phyloP scores from a whole-genome alignment of 2,888 invertebrate species.

The Tortrix viridana region DNA sequence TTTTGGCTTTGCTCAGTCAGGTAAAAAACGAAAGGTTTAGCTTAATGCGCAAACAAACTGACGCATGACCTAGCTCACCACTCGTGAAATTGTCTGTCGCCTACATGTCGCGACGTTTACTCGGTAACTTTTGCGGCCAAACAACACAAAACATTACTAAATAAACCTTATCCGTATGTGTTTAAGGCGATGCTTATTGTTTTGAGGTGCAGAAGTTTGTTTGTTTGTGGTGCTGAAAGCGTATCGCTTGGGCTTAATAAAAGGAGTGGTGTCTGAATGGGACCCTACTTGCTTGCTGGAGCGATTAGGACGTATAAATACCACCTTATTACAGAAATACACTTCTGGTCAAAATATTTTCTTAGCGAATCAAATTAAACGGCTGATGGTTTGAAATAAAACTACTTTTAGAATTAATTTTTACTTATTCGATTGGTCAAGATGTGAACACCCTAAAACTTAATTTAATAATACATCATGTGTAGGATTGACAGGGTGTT shows the following conservation, averaged over 20 bases:
- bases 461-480: too few species aligned
- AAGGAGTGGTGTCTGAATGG: constrained; percentile 26
- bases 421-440: too few species aligned
- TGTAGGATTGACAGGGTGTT: too few species aligned
- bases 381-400: too few species aligned
- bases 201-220: background rate
- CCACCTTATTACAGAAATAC: too few species aligned
- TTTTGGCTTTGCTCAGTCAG: too few species aligned
- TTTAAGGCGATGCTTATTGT: background rate
- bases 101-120: constrained; percentile 23
- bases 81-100: constrained; percentile 36
- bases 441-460: too few species aligned
- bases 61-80: constrained; percentile 34
- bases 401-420: too few species aligned
- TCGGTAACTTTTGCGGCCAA: constrained; percentile 5
- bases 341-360: too few species aligned
- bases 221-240: constrained; percentile 21
- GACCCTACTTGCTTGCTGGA: constrained; percentile 14
- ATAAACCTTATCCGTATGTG: background rate
- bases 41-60: constrained; percentile 1
- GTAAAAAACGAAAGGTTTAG: background rate
- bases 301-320: background rate
- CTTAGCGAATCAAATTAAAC: too few species aligned
- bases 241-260: constrained; percentile 19
- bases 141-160: background rate